A percentile compares a stretch with the other conserved stretches of the same genome.
Evolutionary conservation across 2,113 vertebrate genomes (phyloP).

Genomic region (Ammodytes dubius): DNA sequence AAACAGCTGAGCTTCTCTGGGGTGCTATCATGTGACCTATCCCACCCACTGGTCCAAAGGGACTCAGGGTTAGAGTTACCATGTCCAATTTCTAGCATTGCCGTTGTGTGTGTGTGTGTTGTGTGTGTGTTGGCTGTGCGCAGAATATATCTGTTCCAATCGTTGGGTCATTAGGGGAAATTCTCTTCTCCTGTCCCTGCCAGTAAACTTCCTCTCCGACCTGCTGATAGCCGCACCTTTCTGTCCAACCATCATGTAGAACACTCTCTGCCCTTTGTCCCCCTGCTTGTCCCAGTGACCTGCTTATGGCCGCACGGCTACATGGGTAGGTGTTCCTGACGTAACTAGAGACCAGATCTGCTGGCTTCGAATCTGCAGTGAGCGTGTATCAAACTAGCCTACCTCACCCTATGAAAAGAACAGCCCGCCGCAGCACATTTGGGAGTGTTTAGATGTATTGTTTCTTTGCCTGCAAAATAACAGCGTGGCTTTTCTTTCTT

Average conservation of each 20-base stretch:
- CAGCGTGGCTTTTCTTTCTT: slow-evolving; percentile 54
- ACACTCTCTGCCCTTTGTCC: slow-evolving; percentile 50
- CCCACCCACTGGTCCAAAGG: slow-evolving; percentile 72
- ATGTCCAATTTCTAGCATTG: slow-evolving; percentile 52
- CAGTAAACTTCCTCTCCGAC: slow-evolving; percentile 28
- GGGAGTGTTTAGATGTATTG: slow-evolving; percentile 72
- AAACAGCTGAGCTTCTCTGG: slow-evolving; percentile 83
- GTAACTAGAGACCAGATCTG: slow-evolving; percentile 56
- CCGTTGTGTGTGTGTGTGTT: slow-evolving; percentile 9
- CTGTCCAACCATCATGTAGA: slow-evolving; percentile 31
- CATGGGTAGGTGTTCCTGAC: slow-evolving; percentile 37
- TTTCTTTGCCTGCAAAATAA: slow-evolving; percentile 64
- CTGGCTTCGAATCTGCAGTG: slow-evolving; percentile 29
- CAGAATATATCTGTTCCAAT: not conserved
- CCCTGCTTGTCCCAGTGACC: slow-evolving; percentile 52
- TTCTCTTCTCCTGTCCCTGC: not conserved
- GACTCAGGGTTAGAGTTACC: slow-evolving; percentile 70
- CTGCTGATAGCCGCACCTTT: slow-evolving; percentile 41
- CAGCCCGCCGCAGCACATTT: slow-evolving; percentile 61
- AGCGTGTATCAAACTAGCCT: slow-evolving; percentile 48
- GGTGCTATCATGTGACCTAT: slow-evolving; percentile 78
- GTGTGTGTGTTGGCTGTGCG: slow-evolving; percentile 32
- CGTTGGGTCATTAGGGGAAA: not conserved
- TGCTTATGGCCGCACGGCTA: slow-evolving; percentile 10
- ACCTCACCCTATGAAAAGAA: slow-evolving; percentile 62